Evolutionary conservation across 1,140 invertebrate genomes (phyloP).

Genomic region (Pogonomyrmex californicus): DNA sequence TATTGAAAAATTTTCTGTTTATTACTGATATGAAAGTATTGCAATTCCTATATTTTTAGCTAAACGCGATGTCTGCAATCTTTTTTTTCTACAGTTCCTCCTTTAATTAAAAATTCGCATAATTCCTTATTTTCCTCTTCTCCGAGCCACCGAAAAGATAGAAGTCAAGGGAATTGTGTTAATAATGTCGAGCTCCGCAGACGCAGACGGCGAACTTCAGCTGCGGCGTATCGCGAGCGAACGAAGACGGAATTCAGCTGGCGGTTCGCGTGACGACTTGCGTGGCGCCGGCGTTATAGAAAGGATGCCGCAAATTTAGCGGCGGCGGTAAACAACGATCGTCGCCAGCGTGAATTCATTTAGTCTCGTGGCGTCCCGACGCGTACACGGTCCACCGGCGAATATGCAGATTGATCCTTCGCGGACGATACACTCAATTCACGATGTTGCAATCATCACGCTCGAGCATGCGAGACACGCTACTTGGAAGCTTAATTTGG

Average conservation of each 20-base stretch:
- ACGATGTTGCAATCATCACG: not conserved
- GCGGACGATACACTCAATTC: not conserved
- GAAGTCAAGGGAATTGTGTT: constrained; percentile 1
- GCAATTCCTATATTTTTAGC: not conserved
- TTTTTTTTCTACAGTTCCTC: constrained; percentile 12
- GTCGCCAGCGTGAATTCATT: constrained; percentile 25
- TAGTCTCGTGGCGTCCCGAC: not conserved
- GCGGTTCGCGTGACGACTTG: constrained; percentile 42
- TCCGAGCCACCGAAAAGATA: constrained; percentile 6
- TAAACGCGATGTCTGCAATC: no score
- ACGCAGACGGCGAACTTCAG: constrained; percentile 44
- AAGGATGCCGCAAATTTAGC: constrained; percentile 56
- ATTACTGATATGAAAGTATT: not conserved
- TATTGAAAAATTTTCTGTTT: not conserved
- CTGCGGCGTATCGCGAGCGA: constrained; percentile 52
- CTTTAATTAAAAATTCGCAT: not conserved
- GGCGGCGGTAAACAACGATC: constrained; percentile 24
- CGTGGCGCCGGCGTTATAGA: constrained; percentile 49
- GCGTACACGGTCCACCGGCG: constrained; percentile 26
- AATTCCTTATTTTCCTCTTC: constrained; percentile 29
- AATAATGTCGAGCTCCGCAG: constrained; percentile 47
- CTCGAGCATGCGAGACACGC: not conserved
- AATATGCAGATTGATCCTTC: constrained; percentile 34
- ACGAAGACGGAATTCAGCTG: constrained; percentile 45
- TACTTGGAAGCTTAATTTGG: not conserved